Base-by-base conservation (phyloP, 2,113 vertebrate genomes). In the Chrysochloris asiatica region DNA sequence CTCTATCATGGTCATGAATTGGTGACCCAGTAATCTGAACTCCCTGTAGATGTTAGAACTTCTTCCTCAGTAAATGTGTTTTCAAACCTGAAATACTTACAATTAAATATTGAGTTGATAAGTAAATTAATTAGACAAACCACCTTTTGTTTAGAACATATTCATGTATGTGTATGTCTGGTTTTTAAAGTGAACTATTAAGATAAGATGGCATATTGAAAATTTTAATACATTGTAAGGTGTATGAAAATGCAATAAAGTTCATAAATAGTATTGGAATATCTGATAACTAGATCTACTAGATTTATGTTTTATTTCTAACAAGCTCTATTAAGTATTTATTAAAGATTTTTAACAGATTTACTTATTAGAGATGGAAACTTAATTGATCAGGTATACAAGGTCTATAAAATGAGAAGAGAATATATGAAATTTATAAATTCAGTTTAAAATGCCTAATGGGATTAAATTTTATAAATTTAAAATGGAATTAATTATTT, bases 1-100 rank as follows among this genome's bases (percentile, higher is more conserved):
- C 52, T 86, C 71, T 76, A 77, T 86, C 50, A 28, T n/a, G 71
- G 81, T 0, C 71, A 84, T 93, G 76, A 88, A 92, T 50, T 80
- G 61, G 77, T 92, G 93, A 94, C 86, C 84, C 28, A 88, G 94
- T 93, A 92, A 95, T 48, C 30, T 22, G 76, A 95, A 86, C 86
- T 88, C 75, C 41, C 48, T 83, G 24, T 65, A 80, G 71, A 69
- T 36, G 47, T 21, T 79, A 83, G 76, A 81, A 69, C 86, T 47
- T 80, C 50, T 75, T 80, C 84, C 65, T 93, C 52, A 61, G 63
- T 59, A 69, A 88, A 24, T 76, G 48, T n/a, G 24, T 87, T 85
- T 94, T 73, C 61, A 90, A 94, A 65, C 22, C 67, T 45, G 24
- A 48, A 93, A 83, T n/a, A n/a, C n/a, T n/a, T n/a, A n/a, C n/a